Conservation (phyloP, 2,797 vertebrate genomes). For the Sciurus vulgaris region DNA sequence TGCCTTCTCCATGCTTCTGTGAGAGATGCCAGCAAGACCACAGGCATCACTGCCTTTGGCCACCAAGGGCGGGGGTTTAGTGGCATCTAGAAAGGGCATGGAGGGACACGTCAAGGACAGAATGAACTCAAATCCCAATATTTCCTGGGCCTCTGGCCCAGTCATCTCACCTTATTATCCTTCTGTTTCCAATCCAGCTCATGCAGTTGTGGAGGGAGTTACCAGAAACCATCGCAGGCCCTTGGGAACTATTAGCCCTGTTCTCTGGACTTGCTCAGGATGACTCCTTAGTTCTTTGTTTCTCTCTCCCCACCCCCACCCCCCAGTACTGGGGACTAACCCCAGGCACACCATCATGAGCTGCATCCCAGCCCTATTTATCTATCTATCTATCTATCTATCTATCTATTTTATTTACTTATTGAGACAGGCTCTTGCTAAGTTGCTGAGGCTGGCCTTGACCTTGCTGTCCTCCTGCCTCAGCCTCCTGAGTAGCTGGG, state of each 20-base stretch:
- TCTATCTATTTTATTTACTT: too few relatives aligned
- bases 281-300: not conserved
- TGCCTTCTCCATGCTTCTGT: not conserved
- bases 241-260: not conserved
- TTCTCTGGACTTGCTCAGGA: not conserved
- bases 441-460: too few relatives aligned
- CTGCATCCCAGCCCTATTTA: too few relatives aligned
- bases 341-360: too few relatives aligned
- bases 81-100: rapidly evolving
- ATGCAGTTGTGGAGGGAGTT: rapidly evolving
- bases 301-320: not conserved
- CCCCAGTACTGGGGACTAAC: too few relatives aligned
- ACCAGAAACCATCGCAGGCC: rapidly evolving
- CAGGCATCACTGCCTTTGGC: rapidly evolving
- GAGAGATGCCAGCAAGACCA: rapidly evolving
- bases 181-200: not conserved
- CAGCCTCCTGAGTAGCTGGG: too few relatives aligned
- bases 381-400: too few relatives aligned
- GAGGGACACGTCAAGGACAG: not conserved
- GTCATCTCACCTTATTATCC: rapidly evolving
- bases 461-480: too few relatives aligned
- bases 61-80: not conserved
- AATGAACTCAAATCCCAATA: not conserved
- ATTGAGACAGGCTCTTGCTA: too few relatives aligned
- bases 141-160: not conserved